Evolutionary conservation across 2,113 vertebrate species (phyloP), one percentile per base, ranked within the genome.

Genomic region (Pseudopipra pipra): DNA sequence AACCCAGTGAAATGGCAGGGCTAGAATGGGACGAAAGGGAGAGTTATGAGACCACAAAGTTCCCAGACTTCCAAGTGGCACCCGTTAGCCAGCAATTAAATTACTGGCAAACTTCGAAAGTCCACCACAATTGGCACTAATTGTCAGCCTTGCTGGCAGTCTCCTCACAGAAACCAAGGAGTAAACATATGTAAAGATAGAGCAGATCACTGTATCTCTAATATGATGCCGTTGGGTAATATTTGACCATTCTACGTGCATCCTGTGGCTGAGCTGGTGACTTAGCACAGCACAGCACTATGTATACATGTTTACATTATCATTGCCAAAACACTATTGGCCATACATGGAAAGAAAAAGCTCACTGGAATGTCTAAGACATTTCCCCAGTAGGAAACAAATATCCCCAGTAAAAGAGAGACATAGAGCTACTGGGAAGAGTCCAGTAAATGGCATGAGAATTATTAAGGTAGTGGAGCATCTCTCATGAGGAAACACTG

Each of bases 21-120:
- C 90, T 91, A 56, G 46, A 91, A 90, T 74, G 58, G 66, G 81
- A 89, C 2, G 2, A 79, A 91, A 95, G 56, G 47, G 80, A 93
- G 67, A 91, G 74, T 88, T 94, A 86, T 33, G 65, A 95, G 95
- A 94, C 94, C 83, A 81, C 96, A 77, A 84, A 86, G 10, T 94
- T 97, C 86, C 58, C 90, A 82, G 93, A 73, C 46, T 94, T 97
- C 89, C 85, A 96, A 93, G 75, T 87, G 80, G 61, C 46, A 76
- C 62, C 68, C 88, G 70, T 88, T 93, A 92, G 77, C 61, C 65
- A 59, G 82, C 66, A 82, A 90, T 93, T 97, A 94, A 91, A 91
- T 87, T 94, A 66, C 73, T 89, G 78, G 31, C 41, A 82, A 73
- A 4, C 72, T 91, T 94, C 78, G 74, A 25, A 96, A 67, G 75